phyloP scores from a whole-genome alignment of 2,888 invertebrate genomes.

The Ormyrus rosae region DNA sequence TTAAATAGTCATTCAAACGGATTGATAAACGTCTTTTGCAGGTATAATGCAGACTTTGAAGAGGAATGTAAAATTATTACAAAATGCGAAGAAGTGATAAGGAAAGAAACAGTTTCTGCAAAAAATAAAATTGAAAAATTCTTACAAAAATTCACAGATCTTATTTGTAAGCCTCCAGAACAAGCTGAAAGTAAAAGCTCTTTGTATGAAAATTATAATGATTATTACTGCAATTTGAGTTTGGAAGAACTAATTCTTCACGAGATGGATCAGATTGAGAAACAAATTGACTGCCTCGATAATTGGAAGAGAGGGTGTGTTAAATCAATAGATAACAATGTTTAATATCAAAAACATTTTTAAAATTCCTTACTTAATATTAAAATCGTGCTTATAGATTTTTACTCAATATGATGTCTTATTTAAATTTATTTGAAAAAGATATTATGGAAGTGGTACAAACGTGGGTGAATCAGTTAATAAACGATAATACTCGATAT shows the following conservation, averaged over 20 bases:
- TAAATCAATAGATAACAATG: neutral
- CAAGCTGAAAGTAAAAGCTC: neutral
- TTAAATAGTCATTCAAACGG: neutral
- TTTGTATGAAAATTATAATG: neutral
- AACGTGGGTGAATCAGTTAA: conserved; percentile 54
- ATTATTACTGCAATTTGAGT: conserved; percentile 19
- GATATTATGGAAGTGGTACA: conserved; percentile 45
- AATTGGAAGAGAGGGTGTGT: conserved; percentile 47
- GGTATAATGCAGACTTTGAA: conserved; percentile 53
- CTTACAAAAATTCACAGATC: too few relatives aligned
- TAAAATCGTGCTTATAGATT: conserved; percentile 44
- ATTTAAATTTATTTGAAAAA: conserved; percentile 45
- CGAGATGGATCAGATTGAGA: conserved; percentile 28
- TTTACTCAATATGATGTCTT: conserved; percentile 49
- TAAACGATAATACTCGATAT: conserved; percentile 31
- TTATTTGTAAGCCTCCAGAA: neutral
- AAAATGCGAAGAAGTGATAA: conserved; percentile 53
- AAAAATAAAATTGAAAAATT: conserved; percentile 52
- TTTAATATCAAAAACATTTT: neutral
- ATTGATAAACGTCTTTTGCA: conserved; percentile 15
- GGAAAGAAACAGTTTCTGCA: conserved; percentile 45
- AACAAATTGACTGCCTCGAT: conserved; percentile 37
- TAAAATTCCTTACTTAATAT: neutral
- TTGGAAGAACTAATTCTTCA: conserved; percentile 44
- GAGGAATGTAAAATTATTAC: conserved; percentile 57